Base-by-base conservation (phyloP, 2,888 invertebrate species). In the Yponomeuta sedellus region DNA sequence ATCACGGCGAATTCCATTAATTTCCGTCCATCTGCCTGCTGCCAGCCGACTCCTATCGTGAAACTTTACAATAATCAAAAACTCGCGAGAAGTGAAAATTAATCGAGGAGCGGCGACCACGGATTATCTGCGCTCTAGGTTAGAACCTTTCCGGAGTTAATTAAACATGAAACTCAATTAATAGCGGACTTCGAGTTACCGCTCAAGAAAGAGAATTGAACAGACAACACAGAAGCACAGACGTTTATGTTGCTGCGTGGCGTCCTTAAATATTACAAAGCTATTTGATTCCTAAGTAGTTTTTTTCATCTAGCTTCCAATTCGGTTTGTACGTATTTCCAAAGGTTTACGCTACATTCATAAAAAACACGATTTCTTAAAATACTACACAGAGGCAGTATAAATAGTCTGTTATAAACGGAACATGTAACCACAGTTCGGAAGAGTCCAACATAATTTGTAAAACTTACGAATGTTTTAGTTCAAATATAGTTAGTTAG, bases 161-260 rank as follows among this genome's bases (percentile, higher is more conserved):
- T 90, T 90, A 89, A 90, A 90, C 90, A 90, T 88, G 87, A 90
- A 89, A 90, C 90, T 89, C 89, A 90, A 90, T 90, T 88, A 90
- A 89, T 89, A 88, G 86, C 85, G 83, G 78, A 81, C 80, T 78
- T 80, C 83, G 84, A 88, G 86, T 88, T 88, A 89, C 89, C 88
- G 87, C 87, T 82, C 79, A 80, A 52, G 44, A 52, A 12, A 16
- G 16, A 1, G 8, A 12, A 52, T 16, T 2, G 1, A 52, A 12
- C 44, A 52, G 12, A 16, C 16, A 12, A 3, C 44, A 16, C 44
- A 52, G 44, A 52, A 52, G 44, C 12, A 52, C 44, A 44, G 10
- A 12, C 44, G 11, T 2, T 12, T 44, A 2, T 6, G 10, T 34
- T 16, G 44, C 10, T 44, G 44, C 12, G 44, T 44, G n/a, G n/a